Percentiles rank a stretch among this genome's conserved stretches.
These are phyloP conservation scores for Lobophora halterata DNA, from an alignment of 2,888 invertebrate species.

Conservation along the genomic window DNA sequence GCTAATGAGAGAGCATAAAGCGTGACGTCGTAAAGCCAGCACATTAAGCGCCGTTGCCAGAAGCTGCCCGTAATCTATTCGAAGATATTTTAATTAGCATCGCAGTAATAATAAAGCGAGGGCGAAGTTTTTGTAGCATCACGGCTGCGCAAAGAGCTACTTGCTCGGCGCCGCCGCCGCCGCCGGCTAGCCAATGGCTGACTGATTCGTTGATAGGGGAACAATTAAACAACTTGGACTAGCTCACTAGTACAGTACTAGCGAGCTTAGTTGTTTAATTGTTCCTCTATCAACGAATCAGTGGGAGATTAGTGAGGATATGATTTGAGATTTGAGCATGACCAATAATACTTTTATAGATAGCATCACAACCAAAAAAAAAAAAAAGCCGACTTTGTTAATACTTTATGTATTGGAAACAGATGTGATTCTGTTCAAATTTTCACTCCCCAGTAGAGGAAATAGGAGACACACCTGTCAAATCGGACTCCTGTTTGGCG, in stretches of 20 bases:
- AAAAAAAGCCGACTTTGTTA: too few species aligned
- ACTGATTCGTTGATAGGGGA: slow-evolving; percentile 47
- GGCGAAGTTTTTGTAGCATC: slow-evolving; percentile 73
- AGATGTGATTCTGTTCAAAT: too few species aligned
- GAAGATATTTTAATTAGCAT: slow-evolving; percentile 78
- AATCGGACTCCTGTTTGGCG: too few species aligned
- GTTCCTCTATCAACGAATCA: too few species aligned
- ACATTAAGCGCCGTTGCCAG: slow-evolving; percentile 74
- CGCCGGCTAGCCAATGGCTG: slow-evolving; percentile 32
- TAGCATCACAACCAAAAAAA: too few species aligned
- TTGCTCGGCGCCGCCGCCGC: slow-evolving; percentile 42
- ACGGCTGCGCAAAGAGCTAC: slow-evolving; percentile 53
- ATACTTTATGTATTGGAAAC: too few species aligned
- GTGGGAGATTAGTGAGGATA: too few species aligned
- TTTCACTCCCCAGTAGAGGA: too few species aligned
- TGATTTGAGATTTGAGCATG: too few species aligned
- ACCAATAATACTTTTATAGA: too few species aligned
- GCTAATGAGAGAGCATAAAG: slow-evolving; percentile 77
- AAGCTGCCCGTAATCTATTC: slow-evolving; percentile 77
- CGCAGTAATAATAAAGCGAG: slow-evolving; percentile 71
- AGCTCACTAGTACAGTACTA: slow-evolving; percentile 51
- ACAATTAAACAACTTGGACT: slow-evolving; percentile 66
- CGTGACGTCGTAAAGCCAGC: slow-evolving; percentile 76
- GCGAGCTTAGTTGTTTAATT: too few species aligned
- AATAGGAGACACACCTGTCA: too few species aligned